phyloP scores from a whole-genome alignment of 2,113 vertebrate genomes.

The Piaya cayana region DNA sequence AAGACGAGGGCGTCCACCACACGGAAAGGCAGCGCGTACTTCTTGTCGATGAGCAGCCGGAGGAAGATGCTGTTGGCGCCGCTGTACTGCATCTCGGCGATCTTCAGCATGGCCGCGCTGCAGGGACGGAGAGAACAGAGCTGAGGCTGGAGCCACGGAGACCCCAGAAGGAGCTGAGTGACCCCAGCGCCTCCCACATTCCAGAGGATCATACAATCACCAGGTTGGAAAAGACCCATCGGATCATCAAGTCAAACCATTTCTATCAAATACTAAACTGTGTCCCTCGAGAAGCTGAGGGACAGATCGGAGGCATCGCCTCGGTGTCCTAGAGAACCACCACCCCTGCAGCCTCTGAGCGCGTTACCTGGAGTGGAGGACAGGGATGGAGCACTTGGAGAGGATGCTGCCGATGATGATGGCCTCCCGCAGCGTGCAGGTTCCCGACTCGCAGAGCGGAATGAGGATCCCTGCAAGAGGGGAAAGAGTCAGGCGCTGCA shows the following conservation, averaged over 20 bases:
- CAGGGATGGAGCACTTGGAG: constrained; percentile 94
- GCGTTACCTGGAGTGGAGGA: constrained; percentile 92
- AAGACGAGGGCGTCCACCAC: constrained; percentile 95
- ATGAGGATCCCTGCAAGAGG: constrained; percentile 85
- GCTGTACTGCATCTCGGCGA: constrained; percentile 95
- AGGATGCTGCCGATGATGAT: constrained; percentile 96
- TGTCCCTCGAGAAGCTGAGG: background rate
- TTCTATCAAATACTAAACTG: too few relatives aligned
- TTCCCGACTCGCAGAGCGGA: constrained; percentile 94
- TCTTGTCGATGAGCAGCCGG: constrained; percentile 93
- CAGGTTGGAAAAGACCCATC: too few relatives aligned
- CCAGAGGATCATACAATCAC: rapidly evolving
- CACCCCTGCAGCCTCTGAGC: rapidly evolving
- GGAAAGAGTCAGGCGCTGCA: rapidly evolving
- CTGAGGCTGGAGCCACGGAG: background rate
- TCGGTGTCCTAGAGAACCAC: too few relatives aligned
- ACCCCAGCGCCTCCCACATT: rapidly evolving
- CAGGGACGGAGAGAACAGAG: background rate
- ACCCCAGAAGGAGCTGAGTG: background rate
- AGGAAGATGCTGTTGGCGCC: constrained; percentile 98
- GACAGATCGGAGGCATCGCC: rapidly evolving
- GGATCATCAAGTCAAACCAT: too few relatives aligned
- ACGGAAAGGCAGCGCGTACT: constrained; percentile 96
- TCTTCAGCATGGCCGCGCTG: constrained; percentile 95
- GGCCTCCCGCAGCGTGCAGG: constrained; percentile 93